Conservation (phyloP, 2,888 invertebrate genomes). For the Eupithecia subumbrata region DNA sequence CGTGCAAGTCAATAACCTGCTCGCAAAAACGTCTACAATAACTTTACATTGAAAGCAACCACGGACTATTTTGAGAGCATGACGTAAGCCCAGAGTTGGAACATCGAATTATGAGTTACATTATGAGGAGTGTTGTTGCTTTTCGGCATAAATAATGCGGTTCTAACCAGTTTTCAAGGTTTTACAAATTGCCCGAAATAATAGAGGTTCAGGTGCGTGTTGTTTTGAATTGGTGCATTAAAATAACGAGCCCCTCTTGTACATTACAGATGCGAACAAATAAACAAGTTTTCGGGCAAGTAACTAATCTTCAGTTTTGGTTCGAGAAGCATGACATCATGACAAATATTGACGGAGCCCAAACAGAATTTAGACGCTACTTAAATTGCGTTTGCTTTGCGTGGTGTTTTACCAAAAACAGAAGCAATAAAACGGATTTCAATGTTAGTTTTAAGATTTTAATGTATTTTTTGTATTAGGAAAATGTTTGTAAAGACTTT, state of each 20-base stretch:
- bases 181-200: slow-evolving; percentile 40
- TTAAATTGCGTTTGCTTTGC: slow-evolving; percentile 31
- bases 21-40: slow-evolving; percentile 75
- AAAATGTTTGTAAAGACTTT: neutral
- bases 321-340: slow-evolving; percentile 34
- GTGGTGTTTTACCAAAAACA: slow-evolving; percentile 19
- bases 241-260: slow-evolving; percentile 1
- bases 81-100: slow-evolving; percentile 66
- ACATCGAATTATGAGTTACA: slow-evolving; percentile 58
- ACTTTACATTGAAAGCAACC: slow-evolving; percentile 72
- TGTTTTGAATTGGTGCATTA: slow-evolving; percentile 23
- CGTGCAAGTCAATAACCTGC: slow-evolving; percentile 75
- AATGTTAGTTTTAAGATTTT: slow-evolving; percentile 13
- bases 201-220: slow-evolving; percentile 28
- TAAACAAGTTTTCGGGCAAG: slow-evolving; percentile 20
- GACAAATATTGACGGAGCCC: slow-evolving; percentile 38
- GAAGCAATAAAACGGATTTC: neutral
- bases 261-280: neutral
- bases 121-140: slow-evolving; percentile 48
- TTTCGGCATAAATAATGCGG: slow-evolving; percentile 45
- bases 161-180: slow-evolving; percentile 50
- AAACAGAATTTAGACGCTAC: slow-evolving; percentile 35
- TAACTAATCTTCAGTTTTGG: slow-evolving; percentile 34
- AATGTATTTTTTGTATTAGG: slow-evolving; percentile 24
- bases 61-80: slow-evolving; percentile 72